Percentiles rank a stretch among this genome's conserved stretches.
phyloP scores from a whole-genome alignment of 2,888 invertebrate genomes.

The Agrochola litura region DNA sequence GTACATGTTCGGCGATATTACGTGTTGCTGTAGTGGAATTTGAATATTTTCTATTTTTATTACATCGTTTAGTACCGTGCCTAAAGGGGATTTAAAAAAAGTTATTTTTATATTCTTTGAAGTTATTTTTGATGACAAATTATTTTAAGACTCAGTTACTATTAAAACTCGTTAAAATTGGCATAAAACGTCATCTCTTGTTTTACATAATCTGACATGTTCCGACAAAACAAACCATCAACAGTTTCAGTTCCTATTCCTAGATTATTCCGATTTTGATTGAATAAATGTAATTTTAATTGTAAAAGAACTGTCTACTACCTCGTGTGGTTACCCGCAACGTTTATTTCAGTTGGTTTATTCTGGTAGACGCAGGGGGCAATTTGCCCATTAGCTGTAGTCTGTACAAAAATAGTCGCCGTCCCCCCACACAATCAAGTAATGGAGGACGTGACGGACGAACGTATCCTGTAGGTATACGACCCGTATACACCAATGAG shows the following conservation, averaged over 20 bases:
- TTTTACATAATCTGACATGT: slow-evolving; percentile 4
- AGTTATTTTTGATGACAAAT: slow-evolving; percentile 6
- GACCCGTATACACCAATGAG: slow-evolving; percentile 29
- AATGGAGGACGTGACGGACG: slow-evolving; percentile 72
- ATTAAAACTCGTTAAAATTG: background rate
- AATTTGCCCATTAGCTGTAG: slow-evolving; percentile 83
- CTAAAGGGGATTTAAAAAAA: background rate
- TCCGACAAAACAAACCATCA: background rate
- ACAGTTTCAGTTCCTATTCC: slow-evolving; percentile 17
- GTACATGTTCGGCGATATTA: slow-evolving; percentile 45
- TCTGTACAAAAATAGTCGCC: slow-evolving; percentile 79
- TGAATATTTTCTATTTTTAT: slow-evolving; percentile 35
- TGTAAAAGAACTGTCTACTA: slow-evolving; percentile 24
- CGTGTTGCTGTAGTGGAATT: slow-evolving; percentile 22
- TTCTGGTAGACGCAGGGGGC: slow-evolving; percentile 79
- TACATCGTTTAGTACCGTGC: background rate
- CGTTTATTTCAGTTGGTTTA: slow-evolving; percentile 77
- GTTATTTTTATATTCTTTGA: slow-evolving; percentile 27
- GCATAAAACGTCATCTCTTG: background rate
- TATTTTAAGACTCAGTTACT: background rate
- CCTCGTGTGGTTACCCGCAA: slow-evolving; percentile 67
- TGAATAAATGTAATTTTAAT: slow-evolving; percentile 38
- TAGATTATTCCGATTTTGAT: slow-evolving; percentile 38
- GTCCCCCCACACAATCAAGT: slow-evolving; percentile 80
- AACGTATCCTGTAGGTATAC: slow-evolving; percentile 62